These are phyloP conservation scores for Drosophila pseudotakahashii DNA, from an alignment of 2,888 invertebrate species.

Conservation along the genomic window DNA sequence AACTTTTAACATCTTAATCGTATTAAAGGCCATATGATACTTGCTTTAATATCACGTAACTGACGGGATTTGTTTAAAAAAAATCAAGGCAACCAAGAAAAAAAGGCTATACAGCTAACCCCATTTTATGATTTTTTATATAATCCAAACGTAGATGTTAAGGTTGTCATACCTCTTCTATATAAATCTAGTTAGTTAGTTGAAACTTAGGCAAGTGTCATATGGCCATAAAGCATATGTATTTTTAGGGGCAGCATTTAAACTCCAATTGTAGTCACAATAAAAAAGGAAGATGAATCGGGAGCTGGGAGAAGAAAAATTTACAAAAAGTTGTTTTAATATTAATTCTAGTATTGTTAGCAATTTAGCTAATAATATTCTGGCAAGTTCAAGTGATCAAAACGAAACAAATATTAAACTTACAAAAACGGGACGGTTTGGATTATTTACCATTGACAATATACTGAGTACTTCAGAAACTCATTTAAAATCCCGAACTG, in stretches of 20 bases:
- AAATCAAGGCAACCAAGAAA: too few relatives aligned
- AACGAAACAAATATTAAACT: not conserved
- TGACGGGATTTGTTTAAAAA: too few relatives aligned
- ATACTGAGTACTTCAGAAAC: not conserved
- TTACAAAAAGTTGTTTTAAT: not conserved
- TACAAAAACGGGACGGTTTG: not conserved
- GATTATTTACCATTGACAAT: not conserved
- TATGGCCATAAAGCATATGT: not conserved
- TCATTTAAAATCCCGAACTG: not conserved
- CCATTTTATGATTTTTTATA: too few relatives aligned
- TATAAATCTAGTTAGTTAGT: too few relatives aligned
- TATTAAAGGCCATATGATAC: not conserved
- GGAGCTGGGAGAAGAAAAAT: not conserved
- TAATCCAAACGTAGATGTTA: too few relatives aligned
- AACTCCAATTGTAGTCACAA: not conserved
- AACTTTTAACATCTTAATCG: not conserved
- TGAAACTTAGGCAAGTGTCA: too few relatives aligned
- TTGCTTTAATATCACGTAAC: too few relatives aligned
- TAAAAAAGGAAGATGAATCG: constrained; percentile 2
- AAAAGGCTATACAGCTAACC: too few relatives aligned
- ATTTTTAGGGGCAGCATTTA: not conserved
- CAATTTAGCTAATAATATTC: too few relatives aligned
- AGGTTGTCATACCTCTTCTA: too few relatives aligned
- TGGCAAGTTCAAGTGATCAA: too few relatives aligned
- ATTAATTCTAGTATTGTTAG: not conserved